A percentile compares a stretch with the other conserved stretches of the same genome.
These are phyloP conservation scores for Thumatha senex DNA, from an alignment of 2,888 invertebrate genomes.

Conservation along the genomic window DNA sequence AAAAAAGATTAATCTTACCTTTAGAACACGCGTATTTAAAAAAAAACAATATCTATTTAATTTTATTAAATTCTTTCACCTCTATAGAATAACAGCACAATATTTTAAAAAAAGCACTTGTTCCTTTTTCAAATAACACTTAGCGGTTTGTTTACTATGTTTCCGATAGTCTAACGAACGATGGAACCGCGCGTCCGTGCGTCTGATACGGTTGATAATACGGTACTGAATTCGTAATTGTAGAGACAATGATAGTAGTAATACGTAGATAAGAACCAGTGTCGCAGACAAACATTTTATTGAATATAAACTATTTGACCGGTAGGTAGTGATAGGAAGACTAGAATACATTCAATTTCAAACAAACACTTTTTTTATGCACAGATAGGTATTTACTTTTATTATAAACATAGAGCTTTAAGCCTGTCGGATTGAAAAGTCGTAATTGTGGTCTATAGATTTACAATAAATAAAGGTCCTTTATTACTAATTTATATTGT, in stretches of 20 bases:
- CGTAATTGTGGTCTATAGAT: no score
- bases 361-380: no score
- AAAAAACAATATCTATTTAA: neutral
- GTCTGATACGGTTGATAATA: slow-evolving; percentile 8
- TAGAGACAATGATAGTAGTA: slow-evolving; percentile 10
- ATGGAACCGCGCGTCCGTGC: slow-evolving; percentile 14
- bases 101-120: slow-evolving; percentile 1
- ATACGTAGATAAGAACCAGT: neutral
- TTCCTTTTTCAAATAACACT: slow-evolving; percentile 3
- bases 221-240: slow-evolving; percentile 18
- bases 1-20: neutral
- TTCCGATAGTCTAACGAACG: neutral
- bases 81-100: slow-evolving; percentile 11
- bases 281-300: neutral
- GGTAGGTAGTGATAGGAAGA: no score
- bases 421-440: no score
- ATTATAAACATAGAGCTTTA: no score
- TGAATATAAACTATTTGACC: neutral
- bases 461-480: no score
- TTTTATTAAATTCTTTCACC: neutral
- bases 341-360: no score
- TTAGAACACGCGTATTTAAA: neutral
- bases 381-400: no score
- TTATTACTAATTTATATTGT: no score
- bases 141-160: slow-evolving; percentile 5